A percentile compares a stretch with the other conserved stretches of the same genome.
phyloP scores from a whole-genome alignment of 2,888 invertebrate species.

The Diaprepes abbreviatus region DNA sequence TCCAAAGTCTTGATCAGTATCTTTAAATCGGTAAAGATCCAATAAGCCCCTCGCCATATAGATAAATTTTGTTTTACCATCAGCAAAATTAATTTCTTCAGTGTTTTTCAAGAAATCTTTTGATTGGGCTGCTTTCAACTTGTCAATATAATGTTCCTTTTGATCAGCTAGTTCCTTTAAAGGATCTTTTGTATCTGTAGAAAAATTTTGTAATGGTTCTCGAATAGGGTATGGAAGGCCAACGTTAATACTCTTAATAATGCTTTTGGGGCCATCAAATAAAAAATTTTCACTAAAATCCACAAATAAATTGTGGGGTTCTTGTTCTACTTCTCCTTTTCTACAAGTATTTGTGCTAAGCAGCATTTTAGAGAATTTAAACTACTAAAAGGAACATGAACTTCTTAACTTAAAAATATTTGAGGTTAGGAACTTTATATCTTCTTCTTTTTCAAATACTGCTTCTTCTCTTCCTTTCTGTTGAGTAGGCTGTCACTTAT shows the following conservation, averaged over 20 bases:
- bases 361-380: too few species aligned
- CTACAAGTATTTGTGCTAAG: constrained; percentile 20
- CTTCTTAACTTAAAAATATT: too few species aligned
- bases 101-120: constrained; percentile 42
- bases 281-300: constrained; percentile 50
- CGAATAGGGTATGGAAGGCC: constrained; percentile 53
- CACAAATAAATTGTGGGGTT: constrained; percentile 49
- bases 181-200: constrained; percentile 38
- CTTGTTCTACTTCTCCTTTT: constrained; percentile 21
- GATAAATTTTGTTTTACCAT: constrained; percentile 33
- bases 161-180: constrained; percentile 36
- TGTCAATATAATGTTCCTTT: constrained; percentile 43
- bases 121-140: constrained; percentile 34
- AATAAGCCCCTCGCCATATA: constrained; percentile 51
- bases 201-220: constrained; percentile 38
- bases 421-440: too few species aligned
- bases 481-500: too few species aligned
- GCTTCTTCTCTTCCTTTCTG: too few species aligned
- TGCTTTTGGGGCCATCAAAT: constrained; percentile 51
- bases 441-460: too few species aligned
- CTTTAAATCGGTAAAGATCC: constrained; percentile 49
- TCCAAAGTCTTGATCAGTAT: constrained; percentile 49
- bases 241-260: constrained; percentile 30
- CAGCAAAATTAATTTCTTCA: constrained; percentile 32
- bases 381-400: too few species aligned